Evolutionary conservation across 2,797 vertebrate species (phyloP), one percentile per base, ranked within the genome.

Genomic region (Mus spretus): DNA sequence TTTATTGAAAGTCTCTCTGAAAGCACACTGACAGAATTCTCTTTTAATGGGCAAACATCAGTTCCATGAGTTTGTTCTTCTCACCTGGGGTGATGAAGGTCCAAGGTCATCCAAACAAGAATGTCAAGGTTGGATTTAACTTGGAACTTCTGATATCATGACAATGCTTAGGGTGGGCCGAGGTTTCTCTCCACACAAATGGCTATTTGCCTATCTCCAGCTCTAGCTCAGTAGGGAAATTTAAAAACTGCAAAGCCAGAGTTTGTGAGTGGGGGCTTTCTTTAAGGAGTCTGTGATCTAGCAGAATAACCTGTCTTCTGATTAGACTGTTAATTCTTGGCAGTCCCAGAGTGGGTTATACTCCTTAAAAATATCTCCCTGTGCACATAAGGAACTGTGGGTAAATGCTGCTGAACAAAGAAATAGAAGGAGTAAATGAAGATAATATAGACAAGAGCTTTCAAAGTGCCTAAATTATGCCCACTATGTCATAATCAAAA

Each of bases 391-490:
- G 24, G 11, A 17, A 9, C 70, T 85, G 24, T 40, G 37, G 70
- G 63, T 50, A 78, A 57, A 81, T 78, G 88, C 11, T 94, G 28
- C 74, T 93, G 59, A 93, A 84, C 63, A 34, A 95, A 91, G 79
- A 94, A 31, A 89, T 12, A 61, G 59, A 93, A 81, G 90, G 75
- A 94, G 10, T 79, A 90, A 95, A 88, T 70, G 72, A 95, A 96
- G 50, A 80, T 53, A 72, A 91, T 59, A 61, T 90, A 85, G 61
- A 89, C 53, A 26, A 8, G 65, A 89, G 63, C 87, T 95, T 95
- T 88, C 50, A 80, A 20, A 65, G 34, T 44, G 1, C 37, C 80
- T 88, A 85, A 55, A 93, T 94, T 91, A 94, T 89, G 17, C 55
- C 90, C 44, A 83, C 20, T 50, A 44, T 91, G 74, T 96, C 55